Percentiles rank a stretch among this genome's conserved stretches.
phyloP scores from a whole-genome alignment of 1,140 invertebrate genomes.

The Hypsibius dujardini region DNA sequence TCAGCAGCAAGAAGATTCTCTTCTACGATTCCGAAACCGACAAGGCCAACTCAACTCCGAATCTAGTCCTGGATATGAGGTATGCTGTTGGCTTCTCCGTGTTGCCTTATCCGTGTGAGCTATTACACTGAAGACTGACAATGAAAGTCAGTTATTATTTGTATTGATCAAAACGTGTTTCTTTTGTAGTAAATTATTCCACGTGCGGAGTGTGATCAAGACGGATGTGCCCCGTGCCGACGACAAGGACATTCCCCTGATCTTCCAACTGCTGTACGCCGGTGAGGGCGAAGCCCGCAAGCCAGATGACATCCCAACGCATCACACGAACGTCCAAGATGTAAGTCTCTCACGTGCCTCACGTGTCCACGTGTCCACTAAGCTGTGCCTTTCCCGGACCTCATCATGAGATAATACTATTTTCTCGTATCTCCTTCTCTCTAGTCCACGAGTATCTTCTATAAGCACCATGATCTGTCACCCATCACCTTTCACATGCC shows the following conservation, averaged over 20 bases:
- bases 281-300: conserved; percentile 77
- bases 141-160: background rate
- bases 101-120: background rate
- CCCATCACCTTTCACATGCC: conserved; percentile 93
- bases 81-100: conserved; percentile 33
- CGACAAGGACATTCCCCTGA: conserved; percentile 94
- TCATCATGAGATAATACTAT: no score
- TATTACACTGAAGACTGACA: background rate
- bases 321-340: conserved; percentile 27
- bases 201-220: conserved; percentile 90
- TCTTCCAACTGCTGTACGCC: conserved; percentile 78
- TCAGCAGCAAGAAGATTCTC: conserved; percentile 86
- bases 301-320: conserved; percentile 47
- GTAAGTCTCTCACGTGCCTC: conserved; percentile 25
- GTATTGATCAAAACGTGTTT: conserved; percentile 20
- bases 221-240: conserved; percentile 94
- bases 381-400: no score
- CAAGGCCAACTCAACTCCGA: conserved; percentile 81
- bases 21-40: conserved; percentile 90
- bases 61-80: conserved; percentile 83
- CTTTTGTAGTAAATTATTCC: conserved; percentile 77
- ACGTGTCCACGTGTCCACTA: no score
- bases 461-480: conserved; percentile 91
- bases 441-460: conserved; percentile 24
- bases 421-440: conserved; percentile 18